These are phyloP conservation scores for Probosciger aterrimus DNA, from an alignment of 2,113 vertebrate species.

Conservation along the genomic window DNA sequence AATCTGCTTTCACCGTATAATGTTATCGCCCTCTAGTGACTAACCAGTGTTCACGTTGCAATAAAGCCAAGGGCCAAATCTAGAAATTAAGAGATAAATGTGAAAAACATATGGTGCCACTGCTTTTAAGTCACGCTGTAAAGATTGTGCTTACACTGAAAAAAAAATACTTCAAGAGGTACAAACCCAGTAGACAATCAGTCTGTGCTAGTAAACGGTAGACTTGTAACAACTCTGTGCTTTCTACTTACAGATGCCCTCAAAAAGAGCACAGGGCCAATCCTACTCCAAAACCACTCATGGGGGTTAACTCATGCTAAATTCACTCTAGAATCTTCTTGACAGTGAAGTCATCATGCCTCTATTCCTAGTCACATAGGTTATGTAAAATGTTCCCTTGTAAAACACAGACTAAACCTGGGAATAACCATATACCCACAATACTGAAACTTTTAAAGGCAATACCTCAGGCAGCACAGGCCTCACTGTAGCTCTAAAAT, in stretches of 20 bases:
- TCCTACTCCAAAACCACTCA: neutral
- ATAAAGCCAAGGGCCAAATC: neutral
- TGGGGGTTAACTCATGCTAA: neutral
- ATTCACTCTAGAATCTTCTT: neutral
- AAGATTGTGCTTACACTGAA: neutral
- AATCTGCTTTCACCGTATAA: too few species aligned
- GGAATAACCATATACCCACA: neutral
- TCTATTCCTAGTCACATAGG: neutral
- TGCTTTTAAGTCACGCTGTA: neutral
- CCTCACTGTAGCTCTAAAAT: neutral
- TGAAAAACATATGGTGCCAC: neutral
- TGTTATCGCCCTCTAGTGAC: neutral
- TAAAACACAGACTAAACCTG: neutral
- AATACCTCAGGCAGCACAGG: neutral
- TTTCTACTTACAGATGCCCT: neutral
- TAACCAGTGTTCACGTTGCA: neutral
- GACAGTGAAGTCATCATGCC: neutral
- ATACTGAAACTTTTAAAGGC: neutral
- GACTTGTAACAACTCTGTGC: neutral
- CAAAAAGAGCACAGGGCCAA: rapidly evolving
- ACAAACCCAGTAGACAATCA: neutral
- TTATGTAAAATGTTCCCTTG: neutral
- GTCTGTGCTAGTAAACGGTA: neutral
- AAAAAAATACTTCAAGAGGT: neutral
- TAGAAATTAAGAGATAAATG: neutral